Percentiles rank a stretch among this genome's conserved stretches.
These are phyloP conservation scores for Glossosoma conforme DNA, from an alignment of 1,140 invertebrate species.

Conservation along the genomic window DNA sequence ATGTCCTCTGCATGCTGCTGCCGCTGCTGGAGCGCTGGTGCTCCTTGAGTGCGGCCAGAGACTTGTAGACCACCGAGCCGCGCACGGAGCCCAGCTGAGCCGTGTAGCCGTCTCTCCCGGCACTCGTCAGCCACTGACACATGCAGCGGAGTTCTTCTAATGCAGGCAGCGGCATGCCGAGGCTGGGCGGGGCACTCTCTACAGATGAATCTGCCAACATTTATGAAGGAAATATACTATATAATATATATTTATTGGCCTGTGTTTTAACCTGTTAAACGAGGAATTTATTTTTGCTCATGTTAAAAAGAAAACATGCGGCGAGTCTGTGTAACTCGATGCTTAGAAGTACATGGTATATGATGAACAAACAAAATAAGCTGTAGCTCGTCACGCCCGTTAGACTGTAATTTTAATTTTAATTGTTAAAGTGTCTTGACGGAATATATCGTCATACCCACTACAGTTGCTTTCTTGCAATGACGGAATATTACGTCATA, in stretches of 20 bases:
- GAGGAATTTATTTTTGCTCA: no score
- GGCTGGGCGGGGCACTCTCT: slow-evolving; percentile 42
- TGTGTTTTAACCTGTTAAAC: no score
- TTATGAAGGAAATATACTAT: slow-evolving; percentile 1
- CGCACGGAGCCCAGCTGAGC: slow-evolving; percentile 76
- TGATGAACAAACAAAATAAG: no score
- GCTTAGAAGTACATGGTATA: no score
- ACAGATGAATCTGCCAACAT: slow-evolving; percentile 46
- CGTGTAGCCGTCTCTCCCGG: slow-evolving; percentile 70
- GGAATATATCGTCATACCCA: no score
- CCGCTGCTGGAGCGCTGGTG: slow-evolving; percentile 74
- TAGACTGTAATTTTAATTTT: no score
- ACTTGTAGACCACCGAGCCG: slow-evolving; percentile 69
- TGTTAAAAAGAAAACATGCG: background rate
- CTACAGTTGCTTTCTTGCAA: no score
- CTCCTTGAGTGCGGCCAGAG: slow-evolving; percentile 72
- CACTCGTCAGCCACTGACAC: slow-evolving; percentile 79
- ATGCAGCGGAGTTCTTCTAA: slow-evolving; percentile 71
- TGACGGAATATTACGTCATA: no score
- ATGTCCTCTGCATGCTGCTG: slow-evolving; percentile 46
- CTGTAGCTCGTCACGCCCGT: no score
- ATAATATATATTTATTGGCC: slow-evolving; percentile 3
- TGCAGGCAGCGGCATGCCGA: slow-evolving; percentile 59
- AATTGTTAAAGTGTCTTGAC: no score
- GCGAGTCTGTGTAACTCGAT: no score